Conservation (phyloP, 92 coral and sea anemone genomes). For the Porites evermanni region DNA sequence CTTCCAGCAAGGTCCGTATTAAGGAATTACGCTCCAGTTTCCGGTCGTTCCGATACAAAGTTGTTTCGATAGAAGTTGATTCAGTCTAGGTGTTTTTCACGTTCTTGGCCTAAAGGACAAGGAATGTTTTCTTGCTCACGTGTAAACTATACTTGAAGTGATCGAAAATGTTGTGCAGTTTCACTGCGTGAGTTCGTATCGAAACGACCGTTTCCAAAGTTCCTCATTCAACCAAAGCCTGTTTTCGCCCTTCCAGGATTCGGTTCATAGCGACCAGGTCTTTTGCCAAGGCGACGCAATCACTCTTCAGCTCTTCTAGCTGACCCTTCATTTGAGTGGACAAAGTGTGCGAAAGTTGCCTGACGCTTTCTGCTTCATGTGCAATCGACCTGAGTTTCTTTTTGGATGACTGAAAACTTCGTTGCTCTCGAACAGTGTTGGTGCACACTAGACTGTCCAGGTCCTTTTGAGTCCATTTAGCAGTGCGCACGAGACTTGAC, state of each 20-base stretch:
- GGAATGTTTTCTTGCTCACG: too few species aligned
- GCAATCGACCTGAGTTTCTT: conserved; percentile 46
- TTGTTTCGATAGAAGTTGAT: too few species aligned
- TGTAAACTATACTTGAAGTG: too few species aligned
- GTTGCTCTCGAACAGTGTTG: conserved; percentile 19
- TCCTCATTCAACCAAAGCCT: conserved; percentile 52
- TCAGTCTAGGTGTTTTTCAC: too few species aligned
- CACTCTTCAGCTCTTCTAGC: conserved; percentile 61
- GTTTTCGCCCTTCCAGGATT: conserved; percentile 75
- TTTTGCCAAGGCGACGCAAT: conserved; percentile 82
- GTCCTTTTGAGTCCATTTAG: conserved; percentile 59
- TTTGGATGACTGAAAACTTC: conserved; percentile 15
- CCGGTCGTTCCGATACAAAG: too few species aligned
- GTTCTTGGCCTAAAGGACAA: too few species aligned
- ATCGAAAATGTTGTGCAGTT: too few species aligned
- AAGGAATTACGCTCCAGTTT: too few species aligned
- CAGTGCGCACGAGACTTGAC: conserved; percentile 61
- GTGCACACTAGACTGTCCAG: conserved; percentile 50
- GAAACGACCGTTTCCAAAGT: too few species aligned
- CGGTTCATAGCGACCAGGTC: conserved; percentile 77
- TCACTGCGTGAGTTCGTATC: too few species aligned
- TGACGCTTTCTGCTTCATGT: conserved; percentile 73
- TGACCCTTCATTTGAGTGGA: conserved; percentile 81
- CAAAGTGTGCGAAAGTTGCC: conserved; percentile 53
- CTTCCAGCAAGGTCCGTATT: too few species aligned